These are phyloP conservation scores for Eudyptes chrysolophus DNA, from an alignment of 2,113 vertebrate genomes.

Conservation along the genomic window DNA sequence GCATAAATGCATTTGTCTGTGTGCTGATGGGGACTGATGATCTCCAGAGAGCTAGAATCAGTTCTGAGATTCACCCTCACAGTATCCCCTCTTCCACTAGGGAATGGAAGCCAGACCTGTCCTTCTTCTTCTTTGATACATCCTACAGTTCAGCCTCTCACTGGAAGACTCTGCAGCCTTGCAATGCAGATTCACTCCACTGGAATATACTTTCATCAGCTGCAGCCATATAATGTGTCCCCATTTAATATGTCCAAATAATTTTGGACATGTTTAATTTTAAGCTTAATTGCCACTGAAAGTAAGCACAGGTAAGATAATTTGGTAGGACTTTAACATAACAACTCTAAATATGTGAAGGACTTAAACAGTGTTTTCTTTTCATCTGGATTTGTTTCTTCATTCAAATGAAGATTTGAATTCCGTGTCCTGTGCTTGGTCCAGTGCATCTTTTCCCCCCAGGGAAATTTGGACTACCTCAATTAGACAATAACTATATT, in stretches of 20 bases:
- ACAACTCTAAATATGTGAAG: background rate
- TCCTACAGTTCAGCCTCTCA: background rate
- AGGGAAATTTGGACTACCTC: background rate
- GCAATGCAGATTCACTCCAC: background rate
- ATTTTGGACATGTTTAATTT: background rate
- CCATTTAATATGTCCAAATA: background rate
- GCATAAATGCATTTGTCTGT: background rate
- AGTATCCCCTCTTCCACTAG: background rate
- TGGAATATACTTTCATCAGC: background rate
- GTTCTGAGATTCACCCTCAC: background rate
- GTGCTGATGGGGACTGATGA: background rate
- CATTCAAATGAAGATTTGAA: background rate
- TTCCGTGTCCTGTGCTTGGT: background rate
- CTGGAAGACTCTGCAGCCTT: background rate
- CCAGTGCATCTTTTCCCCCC: no score
- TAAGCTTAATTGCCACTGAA: background rate
- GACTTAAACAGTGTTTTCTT: background rate
- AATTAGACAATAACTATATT: background rate
- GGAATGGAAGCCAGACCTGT: background rate
- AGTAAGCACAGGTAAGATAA: background rate
- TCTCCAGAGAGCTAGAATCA: background rate
- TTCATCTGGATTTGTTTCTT: background rate
- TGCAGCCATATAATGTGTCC: background rate
- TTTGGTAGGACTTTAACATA: background rate
- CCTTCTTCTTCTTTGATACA: background rate